phyloP scores from a whole-genome alignment of 1,140 invertebrate species.

The Polypedilum vanderplanki region DNA sequence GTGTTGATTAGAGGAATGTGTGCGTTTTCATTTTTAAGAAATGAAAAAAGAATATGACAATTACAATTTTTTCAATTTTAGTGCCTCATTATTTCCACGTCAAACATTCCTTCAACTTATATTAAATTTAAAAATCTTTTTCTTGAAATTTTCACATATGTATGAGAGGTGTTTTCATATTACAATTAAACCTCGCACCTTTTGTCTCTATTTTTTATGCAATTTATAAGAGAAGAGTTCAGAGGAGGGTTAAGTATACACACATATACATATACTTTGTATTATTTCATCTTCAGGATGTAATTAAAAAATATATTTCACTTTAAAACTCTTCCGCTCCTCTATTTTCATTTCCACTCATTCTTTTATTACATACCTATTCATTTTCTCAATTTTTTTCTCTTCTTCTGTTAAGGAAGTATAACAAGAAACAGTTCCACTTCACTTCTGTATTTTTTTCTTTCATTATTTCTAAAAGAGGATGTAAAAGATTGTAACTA shows the following conservation, averaged over 20 bases:
- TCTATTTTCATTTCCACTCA: not conserved
- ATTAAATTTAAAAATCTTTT: no score
- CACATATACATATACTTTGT: no score
- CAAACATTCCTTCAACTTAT: not conserved
- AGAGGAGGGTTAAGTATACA: no score
- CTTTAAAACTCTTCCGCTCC: no score
- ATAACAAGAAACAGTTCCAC: not conserved
- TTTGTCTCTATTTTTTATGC: no score
- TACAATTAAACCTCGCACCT: no score
- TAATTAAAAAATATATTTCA: slow-evolving; percentile 6
- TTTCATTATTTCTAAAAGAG: not conserved
- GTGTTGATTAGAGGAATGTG: not conserved
- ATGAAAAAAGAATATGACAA: not conserved
- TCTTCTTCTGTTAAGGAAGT: not conserved
- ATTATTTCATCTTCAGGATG: slow-evolving; percentile 1
- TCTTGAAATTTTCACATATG: no score
- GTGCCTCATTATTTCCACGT: not conserved
- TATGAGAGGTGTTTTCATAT: no score
- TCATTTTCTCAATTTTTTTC: not conserved
- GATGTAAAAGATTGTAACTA: slow-evolving; percentile 29
- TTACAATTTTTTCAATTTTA: not conserved
- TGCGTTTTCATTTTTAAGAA: not conserved
- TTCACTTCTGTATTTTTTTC: not conserved
- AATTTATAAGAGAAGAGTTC: no score
- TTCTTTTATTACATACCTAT: not conserved